These are phyloP conservation scores for Redunca redunca DNA, from an alignment of 2,113 vertebrate genomes.

Conservation along the genomic window DNA sequence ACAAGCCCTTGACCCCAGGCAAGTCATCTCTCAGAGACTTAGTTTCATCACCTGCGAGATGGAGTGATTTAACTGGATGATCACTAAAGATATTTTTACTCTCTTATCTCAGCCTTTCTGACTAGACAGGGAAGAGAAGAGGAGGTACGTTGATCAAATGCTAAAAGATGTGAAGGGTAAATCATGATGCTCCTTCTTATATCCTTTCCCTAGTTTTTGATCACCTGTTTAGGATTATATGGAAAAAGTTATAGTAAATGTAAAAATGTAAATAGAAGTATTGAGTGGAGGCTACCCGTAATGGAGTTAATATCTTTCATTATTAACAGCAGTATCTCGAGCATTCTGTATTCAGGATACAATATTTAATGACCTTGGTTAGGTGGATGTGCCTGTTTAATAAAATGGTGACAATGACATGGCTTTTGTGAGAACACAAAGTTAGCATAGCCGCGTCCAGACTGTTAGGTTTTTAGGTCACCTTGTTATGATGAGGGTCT, in stretches of 20 bases:
- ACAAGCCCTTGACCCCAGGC: neutral
- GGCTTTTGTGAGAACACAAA: neutral
- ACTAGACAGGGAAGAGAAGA: neutral
- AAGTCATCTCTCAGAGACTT: neutral
- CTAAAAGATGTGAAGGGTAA: neutral
- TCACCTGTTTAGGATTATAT: neutral
- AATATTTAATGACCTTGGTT: neutral
- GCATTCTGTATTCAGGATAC: neutral
- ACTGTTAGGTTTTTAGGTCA: neutral
- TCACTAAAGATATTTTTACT: neutral
- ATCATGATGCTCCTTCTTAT: neutral
- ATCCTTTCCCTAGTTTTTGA: neutral
- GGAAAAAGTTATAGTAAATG: neutral
- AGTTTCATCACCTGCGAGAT: neutral
- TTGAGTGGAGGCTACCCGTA: neutral
- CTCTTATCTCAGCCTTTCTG: neutral
- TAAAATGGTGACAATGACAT: neutral
- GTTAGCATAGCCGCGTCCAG: rapidly evolving
- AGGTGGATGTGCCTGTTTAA: neutral
- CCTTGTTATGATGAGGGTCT: too few species aligned
- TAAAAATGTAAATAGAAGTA: neutral
- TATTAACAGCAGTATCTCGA: neutral
- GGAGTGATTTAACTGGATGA: neutral
- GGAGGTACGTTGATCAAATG: neutral
- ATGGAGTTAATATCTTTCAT: neutral